Conservation (phyloP, 2,113 vertebrate species). For the Brachirus orientalis region DNA sequence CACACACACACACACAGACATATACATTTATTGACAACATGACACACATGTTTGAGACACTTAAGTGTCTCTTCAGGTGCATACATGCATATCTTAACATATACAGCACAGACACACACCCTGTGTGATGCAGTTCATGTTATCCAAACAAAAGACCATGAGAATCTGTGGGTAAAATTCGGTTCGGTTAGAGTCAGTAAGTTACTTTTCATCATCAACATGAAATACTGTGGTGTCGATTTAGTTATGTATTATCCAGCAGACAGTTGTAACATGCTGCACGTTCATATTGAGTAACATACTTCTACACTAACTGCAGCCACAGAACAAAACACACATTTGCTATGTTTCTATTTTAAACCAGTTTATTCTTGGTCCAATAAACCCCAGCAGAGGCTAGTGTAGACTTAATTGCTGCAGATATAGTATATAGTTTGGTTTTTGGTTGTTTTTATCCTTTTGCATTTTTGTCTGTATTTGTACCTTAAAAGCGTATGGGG, state of each 20-base stretch:
- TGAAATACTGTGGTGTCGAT: not conserved
- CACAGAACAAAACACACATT: too few species aligned
- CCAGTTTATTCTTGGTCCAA: too few species aligned
- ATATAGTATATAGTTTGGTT: too few species aligned
- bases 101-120: not conserved
- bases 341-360: too few species aligned
- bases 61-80: not conserved
- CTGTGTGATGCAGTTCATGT: not conserved
- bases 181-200: constrained; percentile 12
- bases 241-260: not conserved
- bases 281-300: too few species aligned
- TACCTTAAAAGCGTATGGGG: too few species aligned
- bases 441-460: too few species aligned
- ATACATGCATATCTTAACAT: constrained; percentile 39
- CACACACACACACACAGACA: not conserved
- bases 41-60: constrained; percentile 18
- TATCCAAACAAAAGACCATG: not conserved
- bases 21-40: constrained; percentile 55
- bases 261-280: not conserved
- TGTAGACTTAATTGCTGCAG: too few species aligned
- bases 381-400: too few species aligned
- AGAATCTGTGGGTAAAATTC: constrained; percentile 8
- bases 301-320: too few species aligned
- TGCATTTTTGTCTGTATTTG: too few species aligned
- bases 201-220: too few species aligned